A percentile compares a stretch with the other conserved stretches of the same genome.
Evolutionary conservation across 2,888 invertebrate genomes (phyloP).

Genomic region (Drosophila tripunctata): DNA sequence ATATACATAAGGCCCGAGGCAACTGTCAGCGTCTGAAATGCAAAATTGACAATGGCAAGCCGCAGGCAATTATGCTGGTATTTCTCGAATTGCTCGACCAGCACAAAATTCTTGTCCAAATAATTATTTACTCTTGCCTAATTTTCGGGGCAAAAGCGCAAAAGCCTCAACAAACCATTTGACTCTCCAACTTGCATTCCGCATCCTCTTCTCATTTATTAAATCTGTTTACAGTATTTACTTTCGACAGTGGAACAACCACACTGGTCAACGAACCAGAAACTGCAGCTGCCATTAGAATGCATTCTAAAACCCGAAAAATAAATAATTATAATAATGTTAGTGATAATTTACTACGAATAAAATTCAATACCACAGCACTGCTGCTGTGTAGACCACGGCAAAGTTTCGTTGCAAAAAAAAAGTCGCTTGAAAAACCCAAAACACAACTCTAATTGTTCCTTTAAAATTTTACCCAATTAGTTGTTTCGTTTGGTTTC

Average conservation of each 20-base stretch:
- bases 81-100: slow-evolving; percentile 4
- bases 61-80: slow-evolving; percentile 51
- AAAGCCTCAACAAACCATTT: slow-evolving; percentile 58
- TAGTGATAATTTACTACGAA: slow-evolving; percentile 65
- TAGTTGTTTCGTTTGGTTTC: slow-evolving; percentile 30
- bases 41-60: slow-evolving; percentile 41
- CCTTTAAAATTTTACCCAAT: slow-evolving; percentile 43
- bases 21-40: neutral
- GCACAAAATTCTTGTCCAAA: slow-evolving; percentile 43
- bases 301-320: slow-evolving; percentile 7
- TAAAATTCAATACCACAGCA: slow-evolving; percentile 48
- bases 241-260: slow-evolving; percentile 66
- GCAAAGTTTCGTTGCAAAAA: slow-evolving; percentile 19
- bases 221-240: slow-evolving; percentile 64
- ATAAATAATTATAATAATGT: slow-evolving; percentile 49
- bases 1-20: neutral
- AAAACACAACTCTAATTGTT: slow-evolving; percentile 1
- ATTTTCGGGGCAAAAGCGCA: slow-evolving; percentile 43
- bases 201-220: slow-evolving; percentile 15
- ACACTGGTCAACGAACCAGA: slow-evolving; percentile 42
- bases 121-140: slow-evolving; percentile 63
- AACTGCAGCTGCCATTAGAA: slow-evolving; percentile 62
- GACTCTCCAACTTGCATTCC: slow-evolving; percentile 47
- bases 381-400: slow-evolving; percentile 38
- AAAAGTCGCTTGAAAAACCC: neutral